These are phyloP conservation scores for Parasteatoda lunata DNA, from an alignment of 2,888 invertebrate species.

Conservation along the genomic window DNA sequence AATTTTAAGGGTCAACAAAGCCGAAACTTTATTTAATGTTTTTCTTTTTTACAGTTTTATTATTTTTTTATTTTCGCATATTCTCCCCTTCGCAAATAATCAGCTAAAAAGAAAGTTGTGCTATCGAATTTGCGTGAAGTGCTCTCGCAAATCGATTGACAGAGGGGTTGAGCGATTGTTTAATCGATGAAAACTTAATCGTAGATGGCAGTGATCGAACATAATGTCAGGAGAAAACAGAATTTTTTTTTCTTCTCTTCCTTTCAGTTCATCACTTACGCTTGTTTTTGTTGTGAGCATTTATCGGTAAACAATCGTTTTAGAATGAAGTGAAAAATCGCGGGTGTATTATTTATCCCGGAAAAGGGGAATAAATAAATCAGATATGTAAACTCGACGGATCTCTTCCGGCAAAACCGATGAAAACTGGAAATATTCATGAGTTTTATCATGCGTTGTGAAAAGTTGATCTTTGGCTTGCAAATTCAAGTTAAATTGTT, in stretches of 20 bases:
- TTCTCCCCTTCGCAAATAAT: constrained; percentile 39
- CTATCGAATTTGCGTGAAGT: constrained; percentile 43
- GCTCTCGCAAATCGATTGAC: constrained; percentile 34
- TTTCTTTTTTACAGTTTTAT: constrained; percentile 9
- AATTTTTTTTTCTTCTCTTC: not conserved
- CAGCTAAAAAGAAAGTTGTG: constrained; percentile 7
- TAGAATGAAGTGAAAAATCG: constrained; percentile 9
- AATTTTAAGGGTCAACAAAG: constrained; percentile 41
- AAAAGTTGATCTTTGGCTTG: no score
- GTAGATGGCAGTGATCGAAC: constrained; percentile 19
- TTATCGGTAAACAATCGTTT: constrained; percentile 31
- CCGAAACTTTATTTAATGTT: constrained; percentile 53
- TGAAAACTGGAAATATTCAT: no score
- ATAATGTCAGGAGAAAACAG: not conserved
- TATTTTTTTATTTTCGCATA: constrained; percentile 11
- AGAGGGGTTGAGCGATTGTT: constrained; percentile 24
- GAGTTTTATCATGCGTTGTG: no score
- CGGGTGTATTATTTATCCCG: constrained; percentile 1
- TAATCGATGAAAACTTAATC: constrained; percentile 65
- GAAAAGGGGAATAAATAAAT: constrained; percentile 1
- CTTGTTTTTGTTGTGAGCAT: not conserved
- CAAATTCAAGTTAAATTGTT: no score
- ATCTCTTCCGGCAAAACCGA: not conserved
- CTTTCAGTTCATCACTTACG: not conserved
- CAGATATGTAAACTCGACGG: not conserved